Evolutionary conservation across 2,797 vertebrate genomes (phyloP), one percentile per base, ranked within the genome.

Genomic region (Leptodactylus fallax): DNA sequence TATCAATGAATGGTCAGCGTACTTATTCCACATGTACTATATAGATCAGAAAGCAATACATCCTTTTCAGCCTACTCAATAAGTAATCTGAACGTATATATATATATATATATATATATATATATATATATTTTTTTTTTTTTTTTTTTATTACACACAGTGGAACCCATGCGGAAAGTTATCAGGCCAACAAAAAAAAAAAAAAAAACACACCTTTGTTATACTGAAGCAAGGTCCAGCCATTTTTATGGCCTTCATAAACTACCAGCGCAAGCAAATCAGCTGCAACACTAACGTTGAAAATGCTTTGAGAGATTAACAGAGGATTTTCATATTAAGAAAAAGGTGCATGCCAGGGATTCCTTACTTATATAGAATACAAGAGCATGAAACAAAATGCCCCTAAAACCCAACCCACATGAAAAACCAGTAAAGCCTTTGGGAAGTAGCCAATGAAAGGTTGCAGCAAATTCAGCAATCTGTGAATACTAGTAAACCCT

Each of bases 301-400:
- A 56, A 67, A 79, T 67, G 85, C 83, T 85, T 85, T 78, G 74
- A 65, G 58, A 49, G 83, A 78, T 78, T 85, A 85, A 17, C 16
- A 45, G 61, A 14, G 60, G 76, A 86, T 78, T 85, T 85, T 77
- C 83, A 77, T 61, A 77, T 74, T 61, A 78, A 45, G 55, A 77
- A 25, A n/a, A 53, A 49, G 58, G 36, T 85, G 74, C 58, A 85
- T 85, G 56, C 83, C 83, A 85, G 45, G 78, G 72, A 85, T 85
- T 77, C 72, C 58, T 78, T 27, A 56, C 69, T 51, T 17, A 27
- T 82, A 60, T 47, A 49, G n/a, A 60, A 61, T 14, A 72, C 17
- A 71, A n/a, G 21, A 79, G 7, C 67, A 72, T 16, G 16, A 56
- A 49, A 36, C 7, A 63, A 61, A 12, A 3, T 12, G 63, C 16